These are phyloP conservation scores for Sminthurinus aureus DNA, from an alignment of 2,888 invertebrate species.

Conservation along the genomic window DNA sequence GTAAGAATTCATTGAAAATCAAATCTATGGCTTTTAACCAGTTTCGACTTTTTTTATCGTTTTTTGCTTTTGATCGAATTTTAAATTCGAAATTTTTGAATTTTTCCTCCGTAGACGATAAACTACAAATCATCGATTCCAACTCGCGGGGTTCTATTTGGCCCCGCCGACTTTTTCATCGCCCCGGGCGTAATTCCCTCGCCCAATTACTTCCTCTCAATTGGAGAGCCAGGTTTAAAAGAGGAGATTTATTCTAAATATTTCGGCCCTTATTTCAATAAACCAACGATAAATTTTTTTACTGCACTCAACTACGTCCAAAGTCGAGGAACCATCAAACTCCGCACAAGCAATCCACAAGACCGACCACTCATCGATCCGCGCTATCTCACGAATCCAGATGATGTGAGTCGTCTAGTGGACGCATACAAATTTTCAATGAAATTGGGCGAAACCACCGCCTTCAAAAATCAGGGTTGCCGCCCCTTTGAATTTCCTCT, in stretches of 20 bases:
- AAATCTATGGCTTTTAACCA: too few species aligned
- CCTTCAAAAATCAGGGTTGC: not conserved
- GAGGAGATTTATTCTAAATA: not conserved
- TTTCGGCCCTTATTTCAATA: not conserved
- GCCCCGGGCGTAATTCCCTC: not conserved
- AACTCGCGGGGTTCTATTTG: not conserved
- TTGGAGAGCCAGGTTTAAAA: not conserved
- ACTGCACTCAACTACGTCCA: not conserved
- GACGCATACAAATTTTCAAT: not conserved
- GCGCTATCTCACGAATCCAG: not conserved
- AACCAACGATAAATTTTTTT: not conserved
- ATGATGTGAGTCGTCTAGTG: conserved; percentile 9
- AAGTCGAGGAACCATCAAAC: not conserved
- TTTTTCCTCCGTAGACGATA: too few species aligned
- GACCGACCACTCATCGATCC: conserved; percentile 1
- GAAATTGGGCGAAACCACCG: not conserved
- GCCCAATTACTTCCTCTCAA: not conserved
- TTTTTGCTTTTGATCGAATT: too few species aligned
- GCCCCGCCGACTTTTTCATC: not conserved
- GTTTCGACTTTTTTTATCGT: too few species aligned
- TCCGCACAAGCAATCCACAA: not conserved
- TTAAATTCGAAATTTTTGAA: too few species aligned
- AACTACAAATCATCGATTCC: too few species aligned
- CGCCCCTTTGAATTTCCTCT: not conserved
- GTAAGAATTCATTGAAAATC: too few species aligned